Evolutionary conservation across 2,888 invertebrate genomes (phyloP).

Genomic region (Nudaria mundana): DNA sequence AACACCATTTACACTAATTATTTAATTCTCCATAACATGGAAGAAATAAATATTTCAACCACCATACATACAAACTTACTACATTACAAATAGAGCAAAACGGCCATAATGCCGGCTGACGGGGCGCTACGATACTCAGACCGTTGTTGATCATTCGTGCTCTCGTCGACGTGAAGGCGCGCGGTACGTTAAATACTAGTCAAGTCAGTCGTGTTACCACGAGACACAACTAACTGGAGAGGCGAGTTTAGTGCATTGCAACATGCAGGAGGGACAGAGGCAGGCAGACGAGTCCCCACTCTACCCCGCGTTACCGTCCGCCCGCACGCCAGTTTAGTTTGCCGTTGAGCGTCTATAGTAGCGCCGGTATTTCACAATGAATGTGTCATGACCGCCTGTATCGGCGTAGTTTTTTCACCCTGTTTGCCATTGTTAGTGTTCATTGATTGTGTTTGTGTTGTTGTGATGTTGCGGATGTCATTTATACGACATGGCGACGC

Average conservation of each 20-base stretch:
- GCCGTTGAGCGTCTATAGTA: conserved; percentile 75
- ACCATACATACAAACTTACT: conserved; percentile 5
- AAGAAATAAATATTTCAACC: conserved; percentile 8
- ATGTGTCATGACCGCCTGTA: conserved; percentile 44
- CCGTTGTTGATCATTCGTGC: conserved; percentile 31
- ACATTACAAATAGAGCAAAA: conserved; percentile 37
- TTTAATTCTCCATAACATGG: conserved; percentile 10
- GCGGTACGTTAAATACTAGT: conserved; percentile 31
- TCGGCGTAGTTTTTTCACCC: conserved; percentile 50
- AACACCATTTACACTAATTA: conserved; percentile 4
- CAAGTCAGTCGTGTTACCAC: conserved; percentile 44
- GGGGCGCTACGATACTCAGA: conserved; percentile 12
- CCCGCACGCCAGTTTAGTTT: conserved; percentile 71
- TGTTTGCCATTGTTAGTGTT: conserved; percentile 70
- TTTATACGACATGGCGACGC: conserved; percentile 63
- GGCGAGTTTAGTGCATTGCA: conserved; percentile 68
- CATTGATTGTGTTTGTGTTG: conserved; percentile 55
- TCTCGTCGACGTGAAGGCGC: conserved; percentile 40
- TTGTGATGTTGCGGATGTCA: conserved; percentile 53
- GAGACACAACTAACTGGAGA: conserved; percentile 31
- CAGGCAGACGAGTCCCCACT: conserved; percentile 69
- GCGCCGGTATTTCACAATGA: conserved; percentile 63
- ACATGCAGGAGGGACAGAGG: conserved; percentile 66
- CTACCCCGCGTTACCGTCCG: conserved; percentile 52
- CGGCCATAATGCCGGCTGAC: conserved; percentile 24